Percentiles rank a stretch among this genome's conserved stretches.
phyloP scores from a whole-genome alignment of 2,797 vertebrate species.

The Neosalanx taihuensis region DNA sequence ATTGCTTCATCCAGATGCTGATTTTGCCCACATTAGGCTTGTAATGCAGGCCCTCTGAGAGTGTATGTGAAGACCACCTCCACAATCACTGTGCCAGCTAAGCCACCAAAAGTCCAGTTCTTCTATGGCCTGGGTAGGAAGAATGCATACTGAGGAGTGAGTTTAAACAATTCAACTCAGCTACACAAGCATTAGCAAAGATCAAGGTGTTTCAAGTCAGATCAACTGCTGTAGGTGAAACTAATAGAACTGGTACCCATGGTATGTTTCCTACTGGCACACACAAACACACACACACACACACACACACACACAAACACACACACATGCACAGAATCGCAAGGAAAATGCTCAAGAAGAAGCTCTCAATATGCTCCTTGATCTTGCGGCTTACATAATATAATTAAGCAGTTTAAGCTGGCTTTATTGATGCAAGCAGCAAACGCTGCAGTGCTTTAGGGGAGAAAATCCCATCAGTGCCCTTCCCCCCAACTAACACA shows the following conservation, averaged over 20 bases:
- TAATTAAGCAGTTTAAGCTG: conserved; percentile 75
- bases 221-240: conserved; percentile 6
- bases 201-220: not conserved
- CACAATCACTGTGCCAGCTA: too few species aligned
- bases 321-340: not conserved
- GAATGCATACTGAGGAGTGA: too few species aligned
- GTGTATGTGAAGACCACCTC: too few species aligned
- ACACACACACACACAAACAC: not conserved
- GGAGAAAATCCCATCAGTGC: conserved; percentile 44
- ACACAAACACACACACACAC: conserved; percentile 11
- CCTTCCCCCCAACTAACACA: conserved; percentile 23
- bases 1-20: conserved; percentile 18
- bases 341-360: conserved; percentile 46
- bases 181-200: too few species aligned
- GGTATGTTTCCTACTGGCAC: conserved; percentile 1
- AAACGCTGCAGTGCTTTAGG: conserved; percentile 44
- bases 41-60: too few species aligned
- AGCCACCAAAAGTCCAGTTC: too few species aligned
- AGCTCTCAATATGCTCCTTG: conserved; percentile 65
- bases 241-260: conserved; percentile 14
- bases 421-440: conserved; percentile 64
- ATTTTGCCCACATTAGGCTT: too few species aligned
- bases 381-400: conserved; percentile 73
- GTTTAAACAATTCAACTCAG: too few species aligned
- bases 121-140: too few species aligned